These are phyloP conservation scores for Sebastiscus albofasciatus DNA, from an alignment of 2,797 vertebrate species.

Conservation along the genomic window DNA sequence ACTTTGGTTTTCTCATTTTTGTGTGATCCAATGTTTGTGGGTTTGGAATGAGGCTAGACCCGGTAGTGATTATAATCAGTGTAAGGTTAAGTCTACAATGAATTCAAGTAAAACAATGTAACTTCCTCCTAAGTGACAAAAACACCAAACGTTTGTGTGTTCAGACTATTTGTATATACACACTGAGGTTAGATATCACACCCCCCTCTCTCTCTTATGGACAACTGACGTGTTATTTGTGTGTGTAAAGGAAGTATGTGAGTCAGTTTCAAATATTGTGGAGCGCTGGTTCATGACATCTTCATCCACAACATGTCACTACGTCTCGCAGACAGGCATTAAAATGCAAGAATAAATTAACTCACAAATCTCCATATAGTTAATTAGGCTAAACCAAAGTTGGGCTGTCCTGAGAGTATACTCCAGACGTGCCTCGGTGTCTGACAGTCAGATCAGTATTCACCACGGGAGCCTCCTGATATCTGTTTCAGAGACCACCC, in stretches of 20 bases:
- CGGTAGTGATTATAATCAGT: background rate
- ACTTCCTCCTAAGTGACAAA: background rate
- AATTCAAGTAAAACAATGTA: background rate
- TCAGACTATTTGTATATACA: background rate
- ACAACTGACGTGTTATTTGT: background rate
- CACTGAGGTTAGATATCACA: constrained; percentile 1
- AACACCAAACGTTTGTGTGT: background rate
- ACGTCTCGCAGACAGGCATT: background rate
- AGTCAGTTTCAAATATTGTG: background rate
- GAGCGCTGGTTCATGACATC: background rate
- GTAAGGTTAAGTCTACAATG: background rate
- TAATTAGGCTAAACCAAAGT: constrained; percentile 50
- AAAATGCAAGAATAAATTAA: constrained; percentile 51
- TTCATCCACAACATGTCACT: background rate
- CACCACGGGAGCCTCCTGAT: constrained; percentile 18
- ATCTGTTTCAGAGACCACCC: constrained; percentile 20
- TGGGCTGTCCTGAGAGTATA: constrained; percentile 29
- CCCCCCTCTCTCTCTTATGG: background rate
- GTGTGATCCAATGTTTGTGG: constrained; percentile 28
- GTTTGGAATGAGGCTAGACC: background rate
- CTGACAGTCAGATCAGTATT: constrained; percentile 54
- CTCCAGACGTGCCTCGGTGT: constrained; percentile 19
- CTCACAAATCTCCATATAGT: constrained; percentile 40
- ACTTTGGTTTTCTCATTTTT: constrained; percentile 80
- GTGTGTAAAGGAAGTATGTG: background rate